Percentiles rank a stretch among this genome's conserved stretches.
Evolutionary conservation across 1,140 invertebrate genomes (phyloP).

Genomic region (Drosophila seguyi): DNA sequence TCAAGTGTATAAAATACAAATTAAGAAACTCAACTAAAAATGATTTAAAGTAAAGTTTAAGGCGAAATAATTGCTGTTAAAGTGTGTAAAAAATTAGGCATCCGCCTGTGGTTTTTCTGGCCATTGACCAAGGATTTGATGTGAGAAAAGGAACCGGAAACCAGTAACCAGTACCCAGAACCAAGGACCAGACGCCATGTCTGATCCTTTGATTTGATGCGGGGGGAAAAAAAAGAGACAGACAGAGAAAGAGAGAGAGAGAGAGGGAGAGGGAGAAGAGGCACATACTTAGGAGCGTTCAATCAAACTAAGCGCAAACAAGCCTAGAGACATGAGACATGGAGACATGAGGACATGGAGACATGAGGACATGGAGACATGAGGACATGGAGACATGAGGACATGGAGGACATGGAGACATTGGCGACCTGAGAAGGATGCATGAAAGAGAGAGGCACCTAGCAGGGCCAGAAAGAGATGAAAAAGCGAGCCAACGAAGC

Average conservation of each 20-base stretch:
- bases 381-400: slow-evolving; percentile 3
- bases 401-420: slow-evolving; percentile 10
- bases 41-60: background rate
- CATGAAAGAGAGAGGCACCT: background rate
- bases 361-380: slow-evolving; percentile 1
- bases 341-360: slow-evolving; percentile 13
- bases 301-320: slow-evolving; percentile 74
- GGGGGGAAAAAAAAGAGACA: background rate
- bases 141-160: slow-evolving; percentile 5
- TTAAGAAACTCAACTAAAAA: background rate
- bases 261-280: background rate
- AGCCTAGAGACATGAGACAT: slow-evolving; percentile 51
- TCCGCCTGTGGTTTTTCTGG: background rate
- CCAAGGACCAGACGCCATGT: slow-evolving; percentile 43
- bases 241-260: background rate
- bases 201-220: slow-evolving; percentile 66
- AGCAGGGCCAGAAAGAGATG: slow-evolving; percentile 22
- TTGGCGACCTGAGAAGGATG: background rate
- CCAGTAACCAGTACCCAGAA: slow-evolving; percentile 9
- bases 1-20: background rate
- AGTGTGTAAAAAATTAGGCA: background rate
- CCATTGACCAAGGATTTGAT: slow-evolving; percentile 5
- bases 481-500: slow-evolving; percentile 69
- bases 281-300: slow-evolving; percentile 55
- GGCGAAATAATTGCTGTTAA: background rate